These are phyloP conservation scores for Agrilus planipennis DNA, from an alignment of 1,140 invertebrate species.

Conservation along the genomic window DNA sequence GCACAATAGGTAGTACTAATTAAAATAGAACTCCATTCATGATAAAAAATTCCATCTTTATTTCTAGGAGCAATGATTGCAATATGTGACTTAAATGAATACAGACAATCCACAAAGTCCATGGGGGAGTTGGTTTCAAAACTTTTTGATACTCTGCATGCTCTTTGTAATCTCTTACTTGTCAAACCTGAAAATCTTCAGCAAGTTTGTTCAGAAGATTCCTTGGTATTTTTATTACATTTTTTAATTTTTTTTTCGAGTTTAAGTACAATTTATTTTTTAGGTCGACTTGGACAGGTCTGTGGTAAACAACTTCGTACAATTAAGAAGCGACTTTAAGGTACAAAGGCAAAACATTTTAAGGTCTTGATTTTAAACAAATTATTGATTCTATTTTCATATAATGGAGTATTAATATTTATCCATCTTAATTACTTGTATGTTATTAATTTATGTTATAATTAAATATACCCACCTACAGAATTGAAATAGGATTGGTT, in stretches of 20 bases:
- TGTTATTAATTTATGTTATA: not conserved
- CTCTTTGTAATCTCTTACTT: slow-evolving; percentile 88
- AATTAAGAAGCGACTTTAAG: slow-evolving; percentile 85
- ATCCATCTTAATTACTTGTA: not conserved
- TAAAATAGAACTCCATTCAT: not conserved
- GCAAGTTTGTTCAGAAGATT: slow-evolving; percentile 89
- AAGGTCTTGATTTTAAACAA: slow-evolving; percentile 34
- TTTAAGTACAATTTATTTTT: slow-evolving; percentile 28
- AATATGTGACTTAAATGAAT: slow-evolving; percentile 96
- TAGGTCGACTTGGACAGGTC: slow-evolving; percentile 79
- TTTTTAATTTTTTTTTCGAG: slow-evolving; percentile 1
- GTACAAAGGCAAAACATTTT: slow-evolving; percentile 61
- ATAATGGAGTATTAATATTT: not conserved
- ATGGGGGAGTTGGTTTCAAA: slow-evolving; percentile 66
- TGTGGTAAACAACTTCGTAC: slow-evolving; percentile 83
- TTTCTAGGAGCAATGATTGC: slow-evolving; percentile 83
- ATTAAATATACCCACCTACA: not conserved
- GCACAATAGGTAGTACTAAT: slow-evolving; percentile 61
- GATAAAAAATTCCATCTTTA: slow-evolving; percentile 2
- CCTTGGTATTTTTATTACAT: slow-evolving; percentile 56
- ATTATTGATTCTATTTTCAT: not conserved
- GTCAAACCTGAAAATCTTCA: slow-evolving; percentile 94
- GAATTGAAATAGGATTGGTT: too few relatives aligned
- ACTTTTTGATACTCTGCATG: slow-evolving; percentile 89
- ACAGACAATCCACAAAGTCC: slow-evolving; percentile 46